Percentiles rank a stretch among this genome's conserved stretches.
These are phyloP conservation scores for Iphiclides podalirius DNA, from an alignment of 2,888 invertebrate genomes.

Conservation along the genomic window DNA sequence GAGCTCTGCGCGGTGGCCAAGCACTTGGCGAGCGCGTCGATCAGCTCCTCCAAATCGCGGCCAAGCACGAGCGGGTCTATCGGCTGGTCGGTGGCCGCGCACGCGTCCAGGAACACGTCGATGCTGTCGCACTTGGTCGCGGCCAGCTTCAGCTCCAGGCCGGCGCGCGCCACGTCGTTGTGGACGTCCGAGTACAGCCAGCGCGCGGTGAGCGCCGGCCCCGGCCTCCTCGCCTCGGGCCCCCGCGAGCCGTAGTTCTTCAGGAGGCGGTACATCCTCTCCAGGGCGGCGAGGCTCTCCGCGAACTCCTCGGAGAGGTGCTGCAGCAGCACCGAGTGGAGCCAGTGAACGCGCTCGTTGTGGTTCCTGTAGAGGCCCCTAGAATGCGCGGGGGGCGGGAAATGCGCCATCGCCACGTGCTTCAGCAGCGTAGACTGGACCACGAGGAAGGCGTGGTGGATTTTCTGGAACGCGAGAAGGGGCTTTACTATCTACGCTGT, in stretches of 20 bases:
- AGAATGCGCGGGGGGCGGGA: conserved; percentile 39
- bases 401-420: conserved; percentile 64
- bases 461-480: conserved; percentile 61
- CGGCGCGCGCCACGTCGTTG: conserved; percentile 54
- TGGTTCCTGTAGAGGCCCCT: conserved; percentile 57
- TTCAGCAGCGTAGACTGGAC: conserved; percentile 69
- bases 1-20: conserved; percentile 56
- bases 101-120: conserved; percentile 68
- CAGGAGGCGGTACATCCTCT: conserved; percentile 64
- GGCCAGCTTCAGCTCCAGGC: conserved; percentile 60
- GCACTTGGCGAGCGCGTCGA: conserved; percentile 58
- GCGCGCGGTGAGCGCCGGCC: conserved; percentile 46
- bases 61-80: conserved; percentile 55
- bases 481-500: too few species aligned
- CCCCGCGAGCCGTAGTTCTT: conserved; percentile 60
- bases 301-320: conserved; percentile 49
- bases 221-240: conserved; percentile 45
- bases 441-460: conserved; percentile 69
- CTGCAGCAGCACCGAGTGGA: conserved; percentile 52
- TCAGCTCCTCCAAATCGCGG: conserved; percentile 62
- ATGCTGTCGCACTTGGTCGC: conserved; percentile 59
- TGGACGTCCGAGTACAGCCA: conserved; percentile 73
- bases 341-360: conserved; percentile 69
- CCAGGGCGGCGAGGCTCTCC: conserved; percentile 52
- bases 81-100: conserved; percentile 58